phyloP scores from a whole-genome alignment of 2,888 invertebrate genomes.

The Eulithis prunata region DNA sequence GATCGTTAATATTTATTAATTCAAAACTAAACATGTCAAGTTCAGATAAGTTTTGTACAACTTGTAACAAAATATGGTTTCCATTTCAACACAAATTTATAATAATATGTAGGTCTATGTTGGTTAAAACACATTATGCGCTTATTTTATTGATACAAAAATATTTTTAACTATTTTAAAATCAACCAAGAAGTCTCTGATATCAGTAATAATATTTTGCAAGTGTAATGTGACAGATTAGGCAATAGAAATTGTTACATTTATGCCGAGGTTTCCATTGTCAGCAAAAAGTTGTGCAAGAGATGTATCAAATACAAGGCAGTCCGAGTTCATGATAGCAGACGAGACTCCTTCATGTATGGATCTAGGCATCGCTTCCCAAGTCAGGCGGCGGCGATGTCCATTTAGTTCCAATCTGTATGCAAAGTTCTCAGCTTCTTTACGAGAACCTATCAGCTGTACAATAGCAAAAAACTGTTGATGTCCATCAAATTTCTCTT shows the following conservation, averaged over 20 bases:
- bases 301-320: constrained; percentile 98
- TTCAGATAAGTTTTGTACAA: constrained; percentile 46
- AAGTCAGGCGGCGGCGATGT: constrained; percentile 96
- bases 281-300: constrained; percentile 99
- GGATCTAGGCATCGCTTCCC: constrained; percentile 99
- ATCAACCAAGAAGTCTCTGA: constrained; percentile 55
- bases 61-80: constrained; percentile 53
- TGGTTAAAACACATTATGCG: constrained; percentile 20
- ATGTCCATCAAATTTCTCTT: constrained; percentile 98
- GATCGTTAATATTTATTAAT: constrained; percentile 51
- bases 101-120: constrained; percentile 4
- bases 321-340: constrained; percentile 99
- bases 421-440: constrained; percentile 99
- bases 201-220: constrained; percentile 45
- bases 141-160: constrained; percentile 47
- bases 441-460: constrained; percentile 98
- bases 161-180: constrained; percentile 52
- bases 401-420: constrained; percentile 99
- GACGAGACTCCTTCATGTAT: constrained; percentile 99
- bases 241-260: constrained; percentile 98
- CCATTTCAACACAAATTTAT: constrained; percentile 37
- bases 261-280: constrained; percentile 99
- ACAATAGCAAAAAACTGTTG: constrained; percentile 99
- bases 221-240: constrained; percentile 67
- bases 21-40: constrained; percentile 49